phyloP scores from a whole-genome alignment of 2,888 invertebrate genomes.

The Mallateleia sp. region DNA sequence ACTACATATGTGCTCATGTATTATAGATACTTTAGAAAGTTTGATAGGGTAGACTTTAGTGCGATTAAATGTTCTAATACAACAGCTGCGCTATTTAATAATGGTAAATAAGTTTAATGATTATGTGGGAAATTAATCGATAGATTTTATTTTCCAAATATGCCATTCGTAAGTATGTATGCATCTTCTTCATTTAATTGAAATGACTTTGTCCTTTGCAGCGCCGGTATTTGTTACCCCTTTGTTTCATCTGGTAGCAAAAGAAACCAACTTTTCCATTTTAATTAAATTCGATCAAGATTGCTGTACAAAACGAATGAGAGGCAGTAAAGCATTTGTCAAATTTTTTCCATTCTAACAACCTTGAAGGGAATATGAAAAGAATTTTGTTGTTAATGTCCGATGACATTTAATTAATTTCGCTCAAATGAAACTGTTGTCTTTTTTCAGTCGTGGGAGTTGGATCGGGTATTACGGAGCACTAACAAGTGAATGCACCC shows the following conservation, averaged over 20 bases:
- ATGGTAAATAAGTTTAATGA: constrained; percentile 56
- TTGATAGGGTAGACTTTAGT: constrained; percentile 60
- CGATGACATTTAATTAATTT: constrained; percentile 7
- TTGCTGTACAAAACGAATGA: constrained; percentile 25
- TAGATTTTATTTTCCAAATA: constrained; percentile 15
- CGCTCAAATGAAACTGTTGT: neutral
- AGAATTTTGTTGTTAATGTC: constrained; percentile 8
- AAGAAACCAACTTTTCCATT: constrained; percentile 62
- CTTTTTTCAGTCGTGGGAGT: neutral
- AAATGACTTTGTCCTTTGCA: constrained; percentile 72
- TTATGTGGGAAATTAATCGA: constrained; percentile 48
- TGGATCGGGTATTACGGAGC: constrained; percentile 9
- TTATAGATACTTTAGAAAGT: constrained; percentile 62
- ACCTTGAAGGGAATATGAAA: neutral
- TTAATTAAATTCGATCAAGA: constrained; percentile 68
- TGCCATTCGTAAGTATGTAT: no score
- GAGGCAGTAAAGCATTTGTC: constrained; percentile 38
- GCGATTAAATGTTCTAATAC: constrained; percentile 69
- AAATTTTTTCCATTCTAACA: constrained; percentile 23
- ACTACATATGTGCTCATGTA: constrained; percentile 57
- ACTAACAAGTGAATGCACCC: constrained; percentile 76
- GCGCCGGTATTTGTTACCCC: constrained; percentile 61
- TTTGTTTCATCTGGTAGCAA: constrained; percentile 52
- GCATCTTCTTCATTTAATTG: constrained; percentile 75
- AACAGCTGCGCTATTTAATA: constrained; percentile 71